phyloP scores from a whole-genome alignment of 1,140 invertebrate species.

The Drosophila willistoni region DNA sequence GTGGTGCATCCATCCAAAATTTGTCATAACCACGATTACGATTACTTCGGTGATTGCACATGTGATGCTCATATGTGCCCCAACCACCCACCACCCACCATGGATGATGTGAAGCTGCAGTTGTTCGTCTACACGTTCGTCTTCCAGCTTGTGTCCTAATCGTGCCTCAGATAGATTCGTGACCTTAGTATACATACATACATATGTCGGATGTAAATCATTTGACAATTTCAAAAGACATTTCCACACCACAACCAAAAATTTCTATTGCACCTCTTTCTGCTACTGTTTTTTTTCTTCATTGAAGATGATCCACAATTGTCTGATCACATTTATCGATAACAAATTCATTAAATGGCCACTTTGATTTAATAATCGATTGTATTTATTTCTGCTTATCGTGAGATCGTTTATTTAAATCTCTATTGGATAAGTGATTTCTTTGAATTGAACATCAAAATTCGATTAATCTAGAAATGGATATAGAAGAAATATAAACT shows the following conservation, averaged over 20 bases:
- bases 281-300: slow-evolving; percentile 15
- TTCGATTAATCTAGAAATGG: no score
- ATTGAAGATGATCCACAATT: neutral
- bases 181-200: slow-evolving; percentile 79
- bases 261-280: neutral
- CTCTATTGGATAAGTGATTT: no score
- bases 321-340: neutral
- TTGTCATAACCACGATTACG: slow-evolving; percentile 79
- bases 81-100: neutral
- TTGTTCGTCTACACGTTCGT: slow-evolving; percentile 42
- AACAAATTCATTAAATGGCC: no score
- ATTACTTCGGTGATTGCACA: slow-evolving; percentile 56
- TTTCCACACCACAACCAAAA: slow-evolving; percentile 5
- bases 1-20: slow-evolving; percentile 53
- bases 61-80: slow-evolving; percentile 24
- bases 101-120: slow-evolving; percentile 9
- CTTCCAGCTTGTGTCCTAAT: slow-evolving; percentile 74
- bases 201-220: slow-evolving; percentile 81
- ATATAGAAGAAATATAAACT: no score
- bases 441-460: no score
- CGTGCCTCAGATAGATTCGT: slow-evolving; percentile 78
- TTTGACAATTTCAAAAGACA: slow-evolving; percentile 76
- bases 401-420: no score
- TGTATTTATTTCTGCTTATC: no score
- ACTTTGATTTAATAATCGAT: no score